phyloP scores from a whole-genome alignment of 2,888 invertebrate genomes.

The Saturnia japonica region DNA sequence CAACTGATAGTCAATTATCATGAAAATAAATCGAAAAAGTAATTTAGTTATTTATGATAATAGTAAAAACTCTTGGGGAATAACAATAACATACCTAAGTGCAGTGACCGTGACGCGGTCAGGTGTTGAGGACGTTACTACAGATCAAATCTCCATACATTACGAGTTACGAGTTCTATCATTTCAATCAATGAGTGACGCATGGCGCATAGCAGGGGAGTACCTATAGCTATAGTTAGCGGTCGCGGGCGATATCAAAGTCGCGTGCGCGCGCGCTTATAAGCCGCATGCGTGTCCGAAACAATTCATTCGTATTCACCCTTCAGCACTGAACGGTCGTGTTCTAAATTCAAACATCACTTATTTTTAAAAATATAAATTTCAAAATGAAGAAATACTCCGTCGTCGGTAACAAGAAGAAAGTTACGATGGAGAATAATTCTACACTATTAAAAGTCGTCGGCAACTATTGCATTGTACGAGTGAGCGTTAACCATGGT shows the following conservation, averaged over 20 bases:
- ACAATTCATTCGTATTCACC: slow-evolving; percentile 23
- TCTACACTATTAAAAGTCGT: slow-evolving; percentile 66
- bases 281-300: slow-evolving; percentile 29
- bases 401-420: slow-evolving; percentile 75
- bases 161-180: slow-evolving; percentile 29
- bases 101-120: slow-evolving; percentile 11
- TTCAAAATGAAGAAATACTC: slow-evolving; percentile 71
- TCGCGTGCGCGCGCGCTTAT: slow-evolving; percentile 44
- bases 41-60: neutral
- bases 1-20: slow-evolving; percentile 4
- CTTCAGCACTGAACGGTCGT: slow-evolving; percentile 23
- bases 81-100: slow-evolving; percentile 17
- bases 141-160: slow-evolving; percentile 24
- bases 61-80: slow-evolving; percentile 18
- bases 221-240: slow-evolving; percentile 45
- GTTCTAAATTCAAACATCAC: slow-evolving; percentile 22
- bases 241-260: slow-evolving; percentile 25
- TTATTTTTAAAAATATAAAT: slow-evolving; percentile 16
- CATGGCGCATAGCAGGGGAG: slow-evolving; percentile 40
- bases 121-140: slow-evolving; percentile 21
- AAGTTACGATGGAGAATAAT: slow-evolving; percentile 74
- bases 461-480: slow-evolving; percentile 69
- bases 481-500: slow-evolving; percentile 64
- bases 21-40: neutral
- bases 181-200: slow-evolving; percentile 47